Conservation (phyloP, 1,140 invertebrate genomes). For the Stegodyphus dumicola region DNA sequence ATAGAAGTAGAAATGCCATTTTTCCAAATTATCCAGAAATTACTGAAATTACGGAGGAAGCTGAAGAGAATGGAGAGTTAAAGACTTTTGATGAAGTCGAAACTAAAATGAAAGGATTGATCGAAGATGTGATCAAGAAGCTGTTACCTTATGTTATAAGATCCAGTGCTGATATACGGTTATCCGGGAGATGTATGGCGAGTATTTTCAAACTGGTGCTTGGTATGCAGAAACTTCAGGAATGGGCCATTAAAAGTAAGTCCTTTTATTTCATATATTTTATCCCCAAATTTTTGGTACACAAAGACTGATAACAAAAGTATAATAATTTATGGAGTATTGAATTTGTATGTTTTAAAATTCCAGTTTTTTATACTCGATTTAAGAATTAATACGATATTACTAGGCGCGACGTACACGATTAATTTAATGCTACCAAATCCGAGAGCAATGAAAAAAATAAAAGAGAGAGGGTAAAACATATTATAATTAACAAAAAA, state of each 20-base stretch:
- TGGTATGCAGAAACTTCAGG: conserved; percentile 45
- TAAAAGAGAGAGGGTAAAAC: too few species aligned
- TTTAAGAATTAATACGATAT: too few species aligned
- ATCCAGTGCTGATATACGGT: conserved; percentile 36
- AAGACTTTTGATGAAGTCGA: conserved; percentile 43
- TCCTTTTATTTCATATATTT: not conserved
- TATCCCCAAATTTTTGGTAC: too few species aligned
- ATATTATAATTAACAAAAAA: too few species aligned
- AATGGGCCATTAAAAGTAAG: conserved; percentile 52
- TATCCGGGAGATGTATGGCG: conserved; percentile 43
- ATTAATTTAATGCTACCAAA: too few species aligned
- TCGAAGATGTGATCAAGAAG: conserved; percentile 41
- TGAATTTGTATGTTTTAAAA: too few species aligned
- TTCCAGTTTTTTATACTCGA: too few species aligned
- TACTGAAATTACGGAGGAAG: not conserved
- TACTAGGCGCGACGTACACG: too few species aligned
- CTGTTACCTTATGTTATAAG: conserved; percentile 33
- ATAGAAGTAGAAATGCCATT: not conserved
- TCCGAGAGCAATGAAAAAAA: too few species aligned
- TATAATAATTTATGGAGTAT: too few species aligned
- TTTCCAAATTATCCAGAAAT: conserved; percentile 36
- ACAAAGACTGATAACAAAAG: too few species aligned
- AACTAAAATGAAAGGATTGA: conserved; percentile 24
- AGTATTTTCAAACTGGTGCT: conserved; percentile 48
- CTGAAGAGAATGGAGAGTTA: conserved; percentile 10